A percentile compares a stretch with the other conserved stretches of the same genome.
Evolutionary conservation across 2,888 invertebrate genomes (phyloP).

Genomic region (Oligia latruncula): DNA sequence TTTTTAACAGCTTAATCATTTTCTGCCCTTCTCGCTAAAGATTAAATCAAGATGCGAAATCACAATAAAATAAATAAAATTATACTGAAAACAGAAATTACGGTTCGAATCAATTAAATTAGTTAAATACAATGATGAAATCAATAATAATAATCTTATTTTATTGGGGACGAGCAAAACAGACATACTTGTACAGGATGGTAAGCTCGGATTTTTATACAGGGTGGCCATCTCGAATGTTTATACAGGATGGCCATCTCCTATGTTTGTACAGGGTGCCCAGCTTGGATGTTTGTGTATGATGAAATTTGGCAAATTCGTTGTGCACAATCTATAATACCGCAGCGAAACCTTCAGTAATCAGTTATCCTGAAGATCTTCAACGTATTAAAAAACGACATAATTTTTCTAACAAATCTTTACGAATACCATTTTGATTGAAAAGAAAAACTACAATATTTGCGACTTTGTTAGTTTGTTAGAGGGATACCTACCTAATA

Average conservation of each 20-base stretch:
- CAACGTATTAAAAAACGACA: background rate
- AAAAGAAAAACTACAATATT: background rate
- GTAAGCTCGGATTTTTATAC: background rate
- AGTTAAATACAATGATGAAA: slow-evolving; percentile 15
- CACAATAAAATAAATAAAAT: slow-evolving; percentile 35
- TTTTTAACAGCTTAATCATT: background rate
- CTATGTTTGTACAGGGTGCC: background rate
- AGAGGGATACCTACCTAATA: too few relatives aligned
- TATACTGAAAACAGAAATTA: slow-evolving; percentile 41
- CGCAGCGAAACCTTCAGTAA: background rate
- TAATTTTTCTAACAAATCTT: background rate
- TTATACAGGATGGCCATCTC: too few relatives aligned
- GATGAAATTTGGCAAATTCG: background rate
- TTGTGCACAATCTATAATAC: background rate
- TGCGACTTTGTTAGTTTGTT: background rate
- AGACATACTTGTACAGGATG: background rate
- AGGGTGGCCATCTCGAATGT: background rate
- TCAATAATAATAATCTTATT: slow-evolving; percentile 8
- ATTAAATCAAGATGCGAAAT: slow-evolving; percentile 35
- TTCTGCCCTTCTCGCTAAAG: background rate
- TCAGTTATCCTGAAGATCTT: background rate
- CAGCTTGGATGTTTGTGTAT: background rate
- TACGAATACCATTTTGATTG: too few relatives aligned
- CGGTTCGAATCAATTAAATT: slow-evolving; percentile 39
- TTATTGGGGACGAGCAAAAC: background rate